phyloP scores from a whole-genome alignment of 23 tunicate species.

The Styela clava region DNA sequence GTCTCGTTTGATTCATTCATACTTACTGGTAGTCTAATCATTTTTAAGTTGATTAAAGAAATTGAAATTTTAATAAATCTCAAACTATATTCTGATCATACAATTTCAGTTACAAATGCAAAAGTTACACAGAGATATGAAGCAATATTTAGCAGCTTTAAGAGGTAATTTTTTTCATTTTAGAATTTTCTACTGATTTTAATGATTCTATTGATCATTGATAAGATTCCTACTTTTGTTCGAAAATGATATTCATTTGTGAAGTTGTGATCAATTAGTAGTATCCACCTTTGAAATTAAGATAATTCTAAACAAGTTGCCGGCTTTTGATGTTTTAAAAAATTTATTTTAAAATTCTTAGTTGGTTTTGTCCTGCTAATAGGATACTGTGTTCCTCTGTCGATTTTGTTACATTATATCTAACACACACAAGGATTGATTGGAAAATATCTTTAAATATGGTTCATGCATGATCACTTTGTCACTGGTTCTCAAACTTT shows the following conservation, averaged over 20 bases:
- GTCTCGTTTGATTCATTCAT: neutral
- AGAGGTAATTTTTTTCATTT: slow-evolving; percentile 49
- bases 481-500: too few species aligned
- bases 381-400: too few species aligned
- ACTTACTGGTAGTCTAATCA: neutral
- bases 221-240: neutral
- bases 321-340: too few species aligned
- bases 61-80: neutral
- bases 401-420: too few species aligned
- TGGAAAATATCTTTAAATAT: too few species aligned
- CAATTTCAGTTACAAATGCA: slow-evolving; percentile 58
- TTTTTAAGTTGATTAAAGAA: neutral
- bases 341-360: too few species aligned
- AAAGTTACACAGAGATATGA: slow-evolving; percentile 82
- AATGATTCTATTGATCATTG: neutral
- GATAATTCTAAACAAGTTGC: too few species aligned
- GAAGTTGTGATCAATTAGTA: neutral
- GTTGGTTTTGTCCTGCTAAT: too few species aligned
- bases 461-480: too few species aligned
- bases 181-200: neutral
- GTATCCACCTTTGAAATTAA: too few species aligned
- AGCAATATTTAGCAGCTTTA: slow-evolving; percentile 57
- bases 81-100: neutral
- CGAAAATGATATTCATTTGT: neutral
- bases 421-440: too few species aligned